phyloP scores from a whole-genome alignment of 2,888 invertebrate genomes.

The Dioctria rufipes region DNA sequence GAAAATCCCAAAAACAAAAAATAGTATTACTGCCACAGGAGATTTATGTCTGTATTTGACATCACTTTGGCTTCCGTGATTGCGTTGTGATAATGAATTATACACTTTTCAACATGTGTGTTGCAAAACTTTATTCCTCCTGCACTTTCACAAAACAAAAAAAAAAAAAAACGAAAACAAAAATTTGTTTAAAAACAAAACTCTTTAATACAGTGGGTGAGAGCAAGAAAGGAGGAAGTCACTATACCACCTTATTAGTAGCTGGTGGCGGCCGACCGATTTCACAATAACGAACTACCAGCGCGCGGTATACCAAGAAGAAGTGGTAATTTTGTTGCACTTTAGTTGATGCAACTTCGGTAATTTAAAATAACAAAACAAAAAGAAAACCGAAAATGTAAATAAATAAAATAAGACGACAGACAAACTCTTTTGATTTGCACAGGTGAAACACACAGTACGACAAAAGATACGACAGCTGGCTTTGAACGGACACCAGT shows the following conservation, averaged over 20 bases:
- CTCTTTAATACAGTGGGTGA: conserved; percentile 13
- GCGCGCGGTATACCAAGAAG: conserved; percentile 28
- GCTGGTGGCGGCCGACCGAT: conserved; percentile 31
- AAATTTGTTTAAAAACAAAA: conserved; percentile 24
- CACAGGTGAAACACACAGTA: conserved; percentile 1
- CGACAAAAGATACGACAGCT: conserved; percentile 33
- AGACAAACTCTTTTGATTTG: neutral
- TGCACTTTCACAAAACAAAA: conserved; percentile 48
- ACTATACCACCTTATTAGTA: conserved; percentile 9
- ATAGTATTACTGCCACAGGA: conserved; percentile 28
- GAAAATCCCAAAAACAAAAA: conserved; percentile 21
- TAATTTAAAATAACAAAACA: neutral
- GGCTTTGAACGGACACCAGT: conserved; percentile 61
- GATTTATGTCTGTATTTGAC: conserved; percentile 23
- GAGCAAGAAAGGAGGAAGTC: conserved; percentile 40
- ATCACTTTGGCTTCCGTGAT: conserved; percentile 32
- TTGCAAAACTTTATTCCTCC: conserved; percentile 35
- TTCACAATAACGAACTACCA: conserved; percentile 37
- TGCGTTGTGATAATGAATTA: conserved; percentile 37
- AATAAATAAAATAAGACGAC: neutral
- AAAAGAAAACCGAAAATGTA: conserved; percentile 7
- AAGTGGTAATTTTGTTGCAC: neutral
- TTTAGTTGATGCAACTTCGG: conserved; percentile 9
- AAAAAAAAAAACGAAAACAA: conserved; percentile 2
- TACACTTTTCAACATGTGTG: conserved; percentile 26